Evolutionary conservation across 1,140 invertebrate genomes (phyloP), one percentile per base, ranked within the genome.

Genomic region (Lanistes nyassanus): DNA sequence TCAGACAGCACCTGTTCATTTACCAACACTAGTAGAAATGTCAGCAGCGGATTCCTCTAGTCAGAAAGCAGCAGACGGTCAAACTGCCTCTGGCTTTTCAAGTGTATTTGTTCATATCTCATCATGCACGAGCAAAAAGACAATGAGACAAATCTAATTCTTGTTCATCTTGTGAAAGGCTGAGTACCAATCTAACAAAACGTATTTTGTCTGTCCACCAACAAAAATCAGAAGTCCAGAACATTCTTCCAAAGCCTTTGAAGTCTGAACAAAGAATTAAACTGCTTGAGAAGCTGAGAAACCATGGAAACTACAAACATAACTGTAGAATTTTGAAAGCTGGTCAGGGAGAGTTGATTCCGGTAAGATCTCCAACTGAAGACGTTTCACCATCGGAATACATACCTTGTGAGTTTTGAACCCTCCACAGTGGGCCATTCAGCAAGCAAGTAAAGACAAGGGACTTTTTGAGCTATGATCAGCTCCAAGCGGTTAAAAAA

Each of bases 321-420:
- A 62, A 62, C 58, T 21, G 13, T 62, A 11, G 34, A 26, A n/a
- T n/a, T n/a, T n/a, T n/a, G n/a, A n/a, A n/a, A n/a, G n/a, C n/a
- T n/a, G n/a, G n/a, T n/a, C n/a, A 26, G 13, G n/a, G 9, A 13
- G 11, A 26, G 11, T 62, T 76, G 9, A 55, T 76, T 11, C 37
- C 74, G 39, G 31, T 7, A 3, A 76, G 34, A 21, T 39, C 42
- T 36, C 65, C 53, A n/a, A 36, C 21, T 29, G 56, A 39, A 47
- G 21, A 21, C 29, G 53, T 21, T 31, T 21, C 21, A 19, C 37
- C 47, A 39, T 16, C 13, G 26, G 53, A 56, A n/a, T 76, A 76
- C 64, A 29, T 68, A 23, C 75, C 67, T 26, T 71, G 75, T 71
- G 42, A 71, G 31, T 1, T 29, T 58, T 71, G 2, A 31, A 62